phyloP scores from a whole-genome alignment of 2,888 invertebrate genomes.

The Mimas tiliae region DNA sequence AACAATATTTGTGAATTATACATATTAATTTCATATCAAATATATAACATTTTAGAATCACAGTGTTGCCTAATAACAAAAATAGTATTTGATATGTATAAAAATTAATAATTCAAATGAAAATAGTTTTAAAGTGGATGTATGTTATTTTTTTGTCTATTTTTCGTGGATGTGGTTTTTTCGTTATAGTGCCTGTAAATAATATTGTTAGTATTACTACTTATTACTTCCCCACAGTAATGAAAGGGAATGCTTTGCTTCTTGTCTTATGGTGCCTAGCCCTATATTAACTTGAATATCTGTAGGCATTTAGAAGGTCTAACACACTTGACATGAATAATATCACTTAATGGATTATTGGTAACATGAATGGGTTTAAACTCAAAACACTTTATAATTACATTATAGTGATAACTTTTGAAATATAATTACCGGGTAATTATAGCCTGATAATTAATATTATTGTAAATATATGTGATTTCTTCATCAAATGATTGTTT shows the following conservation, averaged over 20 bases:
- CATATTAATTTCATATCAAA: too few relatives aligned
- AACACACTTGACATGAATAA: slow-evolving; percentile 15
- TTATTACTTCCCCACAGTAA: slow-evolving; percentile 24
- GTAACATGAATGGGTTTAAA: slow-evolving; percentile 12
- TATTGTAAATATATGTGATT: neutral
- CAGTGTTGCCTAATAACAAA: too few relatives aligned
- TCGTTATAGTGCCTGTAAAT: slow-evolving; percentile 42
- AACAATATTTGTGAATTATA: too few relatives aligned
- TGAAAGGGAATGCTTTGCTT: slow-evolving; percentile 51
- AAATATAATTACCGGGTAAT: neutral
- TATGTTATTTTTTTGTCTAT: slow-evolving; percentile 8
- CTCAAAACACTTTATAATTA: neutral
- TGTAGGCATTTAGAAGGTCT: slow-evolving; percentile 7
- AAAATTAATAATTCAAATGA: neutral
- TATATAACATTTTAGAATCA: too few relatives aligned
- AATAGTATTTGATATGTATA: too few relatives aligned
- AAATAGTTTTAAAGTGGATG: neutral
- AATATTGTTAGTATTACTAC: slow-evolving; percentile 29
- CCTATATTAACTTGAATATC: slow-evolving; percentile 13
- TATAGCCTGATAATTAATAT: neutral
- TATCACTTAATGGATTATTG: slow-evolving; percentile 4
- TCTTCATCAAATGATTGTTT: slow-evolving; percentile 30
- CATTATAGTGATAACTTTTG: too few relatives aligned
- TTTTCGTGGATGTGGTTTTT: slow-evolving; percentile 41
- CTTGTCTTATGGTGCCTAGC: slow-evolving; percentile 37